Evolutionary conservation across 1,140 invertebrate species (phyloP), one percentile per base, ranked within the genome.

Genomic region (Phocides pigmalion): DNA sequence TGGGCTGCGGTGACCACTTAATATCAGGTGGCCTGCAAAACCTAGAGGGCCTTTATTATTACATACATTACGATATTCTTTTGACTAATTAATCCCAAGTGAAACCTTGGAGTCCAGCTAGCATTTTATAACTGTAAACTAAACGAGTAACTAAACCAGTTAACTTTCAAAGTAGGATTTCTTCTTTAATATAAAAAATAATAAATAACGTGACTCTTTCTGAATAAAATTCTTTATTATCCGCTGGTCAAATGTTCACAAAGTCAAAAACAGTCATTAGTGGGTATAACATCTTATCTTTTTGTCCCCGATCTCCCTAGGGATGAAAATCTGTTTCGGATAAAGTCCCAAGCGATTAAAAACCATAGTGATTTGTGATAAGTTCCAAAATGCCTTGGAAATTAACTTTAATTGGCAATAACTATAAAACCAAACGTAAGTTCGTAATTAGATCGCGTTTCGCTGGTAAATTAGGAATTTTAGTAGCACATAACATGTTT

Each of bases 191-290:
- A 20, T 19, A 15, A 12, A 22, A 20, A 19, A 17, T 22, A 15
- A 41, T 54, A 41, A 54, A 54, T 54, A 41, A 41, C 14, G 15
- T 20, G 19, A 42, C 19, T 14, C 12, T 22, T 25, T 54, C n/a
- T 3, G 35, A 17, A 11, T 12, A 15, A 54, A 39, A 41, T 44
- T 58, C 35, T 58, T 44, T 58, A 42, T 44, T 58, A 58, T 53
- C 50, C 50, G 19, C 22, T 14, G 22, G 19, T 58, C 39, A 32
- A 58, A 58, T 58, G 44, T 44, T 58, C 39, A 16, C 41, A 25
- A 44, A 58, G 39, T 58, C 22, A 17, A 58, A 58, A 58, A 58
- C 54, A 58, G 39, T 58, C 39, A 58, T 58, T 58, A 58, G 54
- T 42, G 39, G 39, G 14, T 44, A 58, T 58, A 53, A 53, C 50